These are phyloP conservation scores for Triplophysa tibetana DNA, from an alignment of 2,113 vertebrate genomes.

Conservation along the genomic window DNA sequence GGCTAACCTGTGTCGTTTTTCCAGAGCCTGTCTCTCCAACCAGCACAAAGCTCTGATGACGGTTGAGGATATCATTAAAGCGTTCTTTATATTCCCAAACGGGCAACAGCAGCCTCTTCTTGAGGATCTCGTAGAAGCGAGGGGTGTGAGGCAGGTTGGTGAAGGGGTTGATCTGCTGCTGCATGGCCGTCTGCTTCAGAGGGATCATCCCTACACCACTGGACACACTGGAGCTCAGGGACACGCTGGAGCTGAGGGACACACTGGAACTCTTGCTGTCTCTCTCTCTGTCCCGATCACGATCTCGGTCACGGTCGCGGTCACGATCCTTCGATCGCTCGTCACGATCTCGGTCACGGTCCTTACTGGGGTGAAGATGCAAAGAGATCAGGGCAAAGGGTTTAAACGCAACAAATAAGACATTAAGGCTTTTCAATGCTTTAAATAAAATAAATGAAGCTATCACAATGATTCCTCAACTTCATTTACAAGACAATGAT, in stretches of 20 bases:
- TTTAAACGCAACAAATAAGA: neutral
- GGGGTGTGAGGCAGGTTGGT: conserved; percentile 94
- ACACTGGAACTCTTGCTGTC: conserved; percentile 71
- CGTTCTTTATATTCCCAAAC: conserved; percentile 96
- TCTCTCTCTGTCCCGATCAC: conserved; percentile 88
- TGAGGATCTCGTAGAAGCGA: conserved; percentile 92
- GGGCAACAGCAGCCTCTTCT: conserved; percentile 90
- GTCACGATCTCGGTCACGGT: conserved; percentile 79
- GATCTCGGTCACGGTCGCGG: conserved; percentile 85
- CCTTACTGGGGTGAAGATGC: conserved; percentile 75
- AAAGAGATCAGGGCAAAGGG: neutral
- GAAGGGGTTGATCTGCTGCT: conserved; percentile 93
- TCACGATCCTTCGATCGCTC: conserved; percentile 70
- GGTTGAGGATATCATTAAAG: conserved; percentile 87
- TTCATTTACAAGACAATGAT: neutral
- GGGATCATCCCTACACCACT: conserved; percentile 66
- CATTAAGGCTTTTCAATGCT: neutral
- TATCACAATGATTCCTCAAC: too few relatives aligned
- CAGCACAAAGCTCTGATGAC: conserved; percentile 90
- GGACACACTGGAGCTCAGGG: conserved; percentile 68
- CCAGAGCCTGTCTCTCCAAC: conserved; percentile 96
- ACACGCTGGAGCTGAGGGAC: conserved; percentile 70
- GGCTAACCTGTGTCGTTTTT: conserved; percentile 93
- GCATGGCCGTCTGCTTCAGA: conserved; percentile 79
- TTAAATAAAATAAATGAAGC: too few relatives aligned